phyloP scores from a whole-genome alignment of 2,113 vertebrate species.

The Prunella himalayana region DNA sequence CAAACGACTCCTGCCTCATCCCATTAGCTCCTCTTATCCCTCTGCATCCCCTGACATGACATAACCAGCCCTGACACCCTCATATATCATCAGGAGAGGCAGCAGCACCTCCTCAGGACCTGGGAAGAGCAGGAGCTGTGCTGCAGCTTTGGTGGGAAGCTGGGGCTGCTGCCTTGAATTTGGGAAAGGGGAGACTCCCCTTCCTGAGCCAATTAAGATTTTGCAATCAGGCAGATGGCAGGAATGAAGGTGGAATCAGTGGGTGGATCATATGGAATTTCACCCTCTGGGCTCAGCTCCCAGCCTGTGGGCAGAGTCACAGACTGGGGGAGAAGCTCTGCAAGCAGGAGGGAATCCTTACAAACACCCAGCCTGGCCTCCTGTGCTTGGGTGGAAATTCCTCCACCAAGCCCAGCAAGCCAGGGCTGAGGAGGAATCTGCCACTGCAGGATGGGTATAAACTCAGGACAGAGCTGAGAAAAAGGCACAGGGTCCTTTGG shows the following conservation, averaged over 20 bases:
- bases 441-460: accelerated
- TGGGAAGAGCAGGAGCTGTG: neutral
- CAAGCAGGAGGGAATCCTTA: neutral
- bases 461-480: neutral
- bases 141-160: neutral
- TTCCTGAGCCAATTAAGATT: neutral
- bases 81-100: neutral
- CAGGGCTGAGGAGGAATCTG: neutral
- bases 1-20: constrained; percentile 30
- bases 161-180: neutral
- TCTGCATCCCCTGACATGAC: neutral
- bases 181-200: neutral
- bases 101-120: accelerated
- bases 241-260: neutral
- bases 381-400: neutral
- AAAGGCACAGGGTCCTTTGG: neutral
- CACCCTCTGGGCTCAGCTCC: neutral
- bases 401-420: neutral
- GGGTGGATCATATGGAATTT: neutral
- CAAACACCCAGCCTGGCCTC: neutral
- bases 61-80: constrained; percentile 34
- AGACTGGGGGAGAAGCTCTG: neutral
- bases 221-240: neutral
- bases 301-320: neutral
- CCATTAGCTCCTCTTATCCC: constrained; percentile 38